A percentile compares a stretch with the other conserved stretches of the same genome.
These are phyloP conservation scores for Trichopoda pennipes DNA, from an alignment of 2,888 invertebrate species.

Conservation along the genomic window DNA sequence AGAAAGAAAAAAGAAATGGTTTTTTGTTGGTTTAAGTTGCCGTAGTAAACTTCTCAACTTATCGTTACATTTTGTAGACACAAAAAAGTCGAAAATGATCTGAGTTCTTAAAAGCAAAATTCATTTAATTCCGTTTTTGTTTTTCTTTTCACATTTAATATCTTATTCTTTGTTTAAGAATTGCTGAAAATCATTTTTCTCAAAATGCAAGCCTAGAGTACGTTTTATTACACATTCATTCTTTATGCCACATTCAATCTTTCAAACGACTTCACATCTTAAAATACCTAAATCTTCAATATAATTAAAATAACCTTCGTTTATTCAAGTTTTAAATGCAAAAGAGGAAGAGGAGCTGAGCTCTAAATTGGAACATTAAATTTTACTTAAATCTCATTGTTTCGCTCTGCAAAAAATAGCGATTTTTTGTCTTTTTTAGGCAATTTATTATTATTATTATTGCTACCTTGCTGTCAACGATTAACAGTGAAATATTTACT, in stretches of 20 bases:
- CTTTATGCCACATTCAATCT: slow-evolving; percentile 39
- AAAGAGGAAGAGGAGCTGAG: slow-evolving; percentile 1
- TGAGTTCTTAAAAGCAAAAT: slow-evolving; percentile 79
- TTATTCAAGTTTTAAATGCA: background rate
- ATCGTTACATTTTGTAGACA: slow-evolving; percentile 58
- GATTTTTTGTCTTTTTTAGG: too few species aligned
- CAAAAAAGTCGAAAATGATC: slow-evolving; percentile 55
- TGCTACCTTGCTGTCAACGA: too few species aligned
- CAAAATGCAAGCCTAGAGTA: slow-evolving; percentile 10
- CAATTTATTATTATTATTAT: too few species aligned
- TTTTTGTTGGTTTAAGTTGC: slow-evolving; percentile 52
- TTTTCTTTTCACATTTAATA: slow-evolving; percentile 25
- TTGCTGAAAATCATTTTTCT: background rate
- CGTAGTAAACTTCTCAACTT: slow-evolving; percentile 50
- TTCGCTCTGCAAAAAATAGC: too few species aligned
- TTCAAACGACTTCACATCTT: slow-evolving; percentile 11
- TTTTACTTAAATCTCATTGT: too few species aligned
- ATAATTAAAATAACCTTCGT: background rate
- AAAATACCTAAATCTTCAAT: slow-evolving; percentile 8
- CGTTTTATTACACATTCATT: slow-evolving; percentile 37
- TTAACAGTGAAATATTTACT: too few species aligned
- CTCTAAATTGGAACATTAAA: background rate
- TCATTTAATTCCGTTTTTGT: slow-evolving; percentile 70
- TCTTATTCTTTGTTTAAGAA: background rate
- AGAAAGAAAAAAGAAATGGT: slow-evolving; percentile 48